Percentiles rank a stretch among this genome's conserved stretches.
These are phyloP conservation scores for Myopa testacea DNA, from an alignment of 2,888 invertebrate genomes.

Conservation along the genomic window DNA sequence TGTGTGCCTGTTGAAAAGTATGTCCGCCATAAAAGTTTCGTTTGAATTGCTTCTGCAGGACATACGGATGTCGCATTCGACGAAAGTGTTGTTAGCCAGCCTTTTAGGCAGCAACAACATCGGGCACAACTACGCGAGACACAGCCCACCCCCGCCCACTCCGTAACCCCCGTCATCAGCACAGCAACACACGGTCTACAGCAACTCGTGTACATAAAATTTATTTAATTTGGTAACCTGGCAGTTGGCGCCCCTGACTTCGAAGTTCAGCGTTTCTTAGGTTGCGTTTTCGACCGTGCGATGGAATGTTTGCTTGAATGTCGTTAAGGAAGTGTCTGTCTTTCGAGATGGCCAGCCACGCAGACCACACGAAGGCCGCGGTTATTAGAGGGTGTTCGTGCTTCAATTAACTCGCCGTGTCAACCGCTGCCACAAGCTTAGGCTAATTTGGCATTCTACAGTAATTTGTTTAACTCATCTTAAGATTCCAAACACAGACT, in stretches of 20 bases:
- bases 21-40: slow-evolving; percentile 41
- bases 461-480: slow-evolving; percentile 48
- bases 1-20: slow-evolving; percentile 31
- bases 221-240: slow-evolving; percentile 51
- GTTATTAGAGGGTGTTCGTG: slow-evolving; percentile 15
- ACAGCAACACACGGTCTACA: slow-evolving; percentile 48
- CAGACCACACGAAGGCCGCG: not conserved
- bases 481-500: not conserved
- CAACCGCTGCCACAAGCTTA: slow-evolving; percentile 32
- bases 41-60: slow-evolving; percentile 37
- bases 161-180: no score
- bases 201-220: slow-evolving; percentile 52
- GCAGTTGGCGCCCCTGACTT: slow-evolving; percentile 45
- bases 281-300: slow-evolving; percentile 13
- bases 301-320: slow-evolving; percentile 27
- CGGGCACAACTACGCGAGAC: not conserved
- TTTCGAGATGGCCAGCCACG: not conserved
- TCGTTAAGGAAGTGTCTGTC: slow-evolving; percentile 36
- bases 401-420: slow-evolving; percentile 35
- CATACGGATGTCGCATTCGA: slow-evolving; percentile 29
- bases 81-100: slow-evolving; percentile 29
- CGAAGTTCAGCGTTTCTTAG: not conserved
- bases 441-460: slow-evolving; percentile 48
- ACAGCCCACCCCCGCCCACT: slow-evolving; percentile 20
- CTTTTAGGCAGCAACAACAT: slow-evolving; percentile 25